Evolutionary conservation across 2,888 invertebrate genomes (phyloP), one percentile per base, ranked within the genome.

Genomic region (Andricus quercusramuli): DNA sequence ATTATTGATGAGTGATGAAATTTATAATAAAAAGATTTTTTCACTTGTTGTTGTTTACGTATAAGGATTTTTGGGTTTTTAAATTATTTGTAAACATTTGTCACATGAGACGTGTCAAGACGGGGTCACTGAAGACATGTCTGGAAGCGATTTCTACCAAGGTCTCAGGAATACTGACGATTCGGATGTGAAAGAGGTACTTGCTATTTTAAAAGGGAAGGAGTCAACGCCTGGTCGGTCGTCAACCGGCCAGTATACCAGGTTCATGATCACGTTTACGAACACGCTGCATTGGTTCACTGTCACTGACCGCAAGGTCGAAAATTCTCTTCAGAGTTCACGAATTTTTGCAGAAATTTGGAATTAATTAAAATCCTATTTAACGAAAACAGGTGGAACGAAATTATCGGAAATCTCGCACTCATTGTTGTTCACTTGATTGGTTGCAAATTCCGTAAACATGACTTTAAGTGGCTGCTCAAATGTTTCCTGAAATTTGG

Each of bases 201-300:
- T 89, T 88, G 86, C 87, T 90, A 89, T 90, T 89, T 89, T 82
- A 86, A 87, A 87, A 88, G 87, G 87, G 88, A 90, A 90, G 87
- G 88, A 88, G 88, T 88, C 85, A 86, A 85, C 84, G 85, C 85
- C 88, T 86, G 86, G 88, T 87, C 85, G 84, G 85, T 87, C 85
- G 84, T 85, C 85, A 85, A 81, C 83, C 83, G 87, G 88, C 86
- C 83, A 88, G 85, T 88, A 87, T 85, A 89, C 89, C 90, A 89
- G 88, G 89, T 90, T 91, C 90, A 91, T 87, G 90, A 90, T 90
- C 90, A 90, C 86, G 90, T 89, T 90, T 91, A 91, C 84, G 90
- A 89, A 82, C 83, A 17, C 29, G 25, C 59, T 76, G 79, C 44
- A 11, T 65, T 76, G 79, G 79, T 82, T 82, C 83, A 87, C 89